Percentiles rank a stretch among this genome's conserved stretches.
Conservation (phyloP, 2,113 vertebrate genomes). For the Colaptes auratus region DNA sequence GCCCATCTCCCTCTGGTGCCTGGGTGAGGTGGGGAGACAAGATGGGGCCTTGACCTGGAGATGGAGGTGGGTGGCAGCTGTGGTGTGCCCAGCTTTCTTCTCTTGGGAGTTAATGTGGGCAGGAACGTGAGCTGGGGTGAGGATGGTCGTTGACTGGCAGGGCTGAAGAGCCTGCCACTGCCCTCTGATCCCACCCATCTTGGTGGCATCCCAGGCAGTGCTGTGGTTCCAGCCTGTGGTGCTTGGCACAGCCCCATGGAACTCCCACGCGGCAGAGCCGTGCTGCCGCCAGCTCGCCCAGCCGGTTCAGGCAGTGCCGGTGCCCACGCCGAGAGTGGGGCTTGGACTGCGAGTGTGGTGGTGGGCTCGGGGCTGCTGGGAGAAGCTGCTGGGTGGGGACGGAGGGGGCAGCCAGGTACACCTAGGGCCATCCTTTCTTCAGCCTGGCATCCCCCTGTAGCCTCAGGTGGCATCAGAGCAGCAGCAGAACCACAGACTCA, state of each 20-base stretch:
- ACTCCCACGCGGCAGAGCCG: not conserved
- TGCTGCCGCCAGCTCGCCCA: not conserved
- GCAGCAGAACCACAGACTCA: no score
- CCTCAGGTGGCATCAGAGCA: accelerated
- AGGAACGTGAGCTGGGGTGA: accelerated
- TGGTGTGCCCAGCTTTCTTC: no score
- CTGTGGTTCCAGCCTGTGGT: not conserved
- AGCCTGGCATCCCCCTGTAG: not conserved
- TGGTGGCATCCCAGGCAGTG: not conserved
- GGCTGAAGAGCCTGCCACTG: not conserved
- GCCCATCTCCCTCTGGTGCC: no score
- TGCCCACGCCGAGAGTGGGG: not conserved
- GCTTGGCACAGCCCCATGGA: not conserved
- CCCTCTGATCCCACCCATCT: not conserved
- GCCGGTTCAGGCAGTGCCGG: not conserved
- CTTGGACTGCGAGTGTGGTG: accelerated
- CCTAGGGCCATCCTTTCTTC: no score
- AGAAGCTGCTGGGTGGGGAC: not conserved
- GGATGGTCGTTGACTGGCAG: accelerated
- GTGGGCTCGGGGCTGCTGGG: not conserved
- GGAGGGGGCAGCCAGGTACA: no score
- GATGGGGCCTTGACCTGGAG: no score
- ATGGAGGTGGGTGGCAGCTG: no score
- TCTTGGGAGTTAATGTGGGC: not conserved
- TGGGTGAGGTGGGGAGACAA: no score